Conservation (phyloP, 1,140 invertebrate genomes). For the Brachionus asplanchnoidis region DNA sequence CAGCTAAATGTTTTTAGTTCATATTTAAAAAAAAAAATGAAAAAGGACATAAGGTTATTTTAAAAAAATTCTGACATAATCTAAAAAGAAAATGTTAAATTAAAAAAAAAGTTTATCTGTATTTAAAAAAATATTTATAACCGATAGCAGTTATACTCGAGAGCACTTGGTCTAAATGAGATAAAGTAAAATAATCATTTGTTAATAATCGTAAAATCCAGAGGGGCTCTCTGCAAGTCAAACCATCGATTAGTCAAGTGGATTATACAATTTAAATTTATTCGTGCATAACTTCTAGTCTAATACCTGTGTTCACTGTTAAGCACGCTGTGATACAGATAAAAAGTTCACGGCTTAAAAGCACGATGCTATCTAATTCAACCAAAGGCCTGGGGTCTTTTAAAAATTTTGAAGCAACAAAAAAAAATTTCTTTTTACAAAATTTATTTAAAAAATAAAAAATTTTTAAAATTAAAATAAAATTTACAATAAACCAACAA, state of each 20-base stretch:
- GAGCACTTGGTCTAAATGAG: neutral
- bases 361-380: neutral
- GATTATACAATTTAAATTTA: neutral
- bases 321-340: neutral
- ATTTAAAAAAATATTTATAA: neutral
- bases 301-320: neutral
- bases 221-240: neutral
- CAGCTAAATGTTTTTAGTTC: no score
- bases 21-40: no score
- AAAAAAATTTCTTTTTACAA: neutral
- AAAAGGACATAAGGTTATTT: no score
- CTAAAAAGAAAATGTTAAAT: neutral
- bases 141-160: neutral
- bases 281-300: neutral
- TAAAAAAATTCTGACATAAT: no score
- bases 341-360: neutral
- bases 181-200: neutral
- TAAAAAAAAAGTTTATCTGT: neutral
- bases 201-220: neutral
- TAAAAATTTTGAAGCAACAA: neutral
- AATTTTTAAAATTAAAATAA: no score
- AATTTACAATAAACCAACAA: neutral
- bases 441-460: no score
- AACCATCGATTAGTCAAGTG: conserved; percentile 8
- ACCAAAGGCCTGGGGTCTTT: no score